These are phyloP conservation scores for Seriola rivoliana DNA, from an alignment of 2,113 vertebrate genomes.

Conservation along the genomic window DNA sequence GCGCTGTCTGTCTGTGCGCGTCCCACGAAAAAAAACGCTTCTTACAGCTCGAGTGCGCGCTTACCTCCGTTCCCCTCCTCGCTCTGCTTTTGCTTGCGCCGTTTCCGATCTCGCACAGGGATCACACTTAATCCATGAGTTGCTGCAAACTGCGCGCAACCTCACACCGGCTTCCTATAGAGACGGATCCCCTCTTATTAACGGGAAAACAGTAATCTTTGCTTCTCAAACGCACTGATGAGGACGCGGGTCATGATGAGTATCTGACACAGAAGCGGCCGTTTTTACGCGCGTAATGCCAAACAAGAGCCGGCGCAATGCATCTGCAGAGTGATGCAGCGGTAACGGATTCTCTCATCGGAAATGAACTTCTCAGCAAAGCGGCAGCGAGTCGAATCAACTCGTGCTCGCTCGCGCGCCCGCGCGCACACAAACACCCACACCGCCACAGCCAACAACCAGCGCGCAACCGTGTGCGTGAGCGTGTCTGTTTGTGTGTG, in stretches of 20 bases:
- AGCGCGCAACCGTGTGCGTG: not conserved
- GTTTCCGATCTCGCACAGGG: conserved; percentile 59
- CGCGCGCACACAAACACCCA: conserved; percentile 22
- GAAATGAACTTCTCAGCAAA: conserved; percentile 64
- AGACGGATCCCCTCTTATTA: conserved; percentile 3
- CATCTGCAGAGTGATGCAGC: conserved; percentile 17
- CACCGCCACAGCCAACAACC: not conserved
- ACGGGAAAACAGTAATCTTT: not conserved
- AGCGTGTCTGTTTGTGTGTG: conserved; percentile 1
- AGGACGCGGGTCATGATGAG: conserved; percentile 25
- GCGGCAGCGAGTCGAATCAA: conserved; percentile 46
- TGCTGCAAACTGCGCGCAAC: conserved; percentile 36
- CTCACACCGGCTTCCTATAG: not conserved
- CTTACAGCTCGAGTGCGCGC: conserved; percentile 75
- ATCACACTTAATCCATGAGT: conserved; percentile 51
- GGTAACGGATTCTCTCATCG: conserved; percentile 6
- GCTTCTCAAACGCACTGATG: conserved; percentile 10
- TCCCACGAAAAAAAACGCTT: conserved; percentile 46
- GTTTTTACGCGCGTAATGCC: conserved; percentile 57
- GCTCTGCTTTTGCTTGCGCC: conserved; percentile 50
- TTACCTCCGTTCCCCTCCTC: conserved; percentile 55
- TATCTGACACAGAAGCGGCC: not conserved
- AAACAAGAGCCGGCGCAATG: not conserved
- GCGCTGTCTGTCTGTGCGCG: conserved; percentile 71
- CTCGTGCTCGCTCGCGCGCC: not conserved